These are phyloP conservation scores for Microtus pennsylvanicus DNA, from an alignment of 2,113 vertebrate genomes.

Conservation along the genomic window DNA sequence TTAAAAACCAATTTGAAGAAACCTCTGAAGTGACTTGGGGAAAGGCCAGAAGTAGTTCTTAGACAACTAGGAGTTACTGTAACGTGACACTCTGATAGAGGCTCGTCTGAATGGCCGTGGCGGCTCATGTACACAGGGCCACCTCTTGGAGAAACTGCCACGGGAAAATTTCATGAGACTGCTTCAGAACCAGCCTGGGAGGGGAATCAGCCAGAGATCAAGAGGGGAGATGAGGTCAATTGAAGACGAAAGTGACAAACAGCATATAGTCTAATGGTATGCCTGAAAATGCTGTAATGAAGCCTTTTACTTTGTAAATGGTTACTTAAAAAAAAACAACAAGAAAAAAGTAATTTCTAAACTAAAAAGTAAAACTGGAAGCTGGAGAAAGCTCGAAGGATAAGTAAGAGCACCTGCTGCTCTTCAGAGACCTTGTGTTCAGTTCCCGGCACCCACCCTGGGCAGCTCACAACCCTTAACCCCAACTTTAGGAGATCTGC, in stretches of 20 bases:
- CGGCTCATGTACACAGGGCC: background rate
- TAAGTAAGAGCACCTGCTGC: background rate
- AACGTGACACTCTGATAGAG: background rate
- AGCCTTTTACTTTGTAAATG: background rate
- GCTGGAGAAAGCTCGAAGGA: background rate
- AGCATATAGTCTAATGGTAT: background rate
- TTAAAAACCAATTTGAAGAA: constrained; percentile 44
- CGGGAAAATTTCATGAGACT: background rate
- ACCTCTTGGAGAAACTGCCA: background rate
- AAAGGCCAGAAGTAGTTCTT: constrained; percentile 46
- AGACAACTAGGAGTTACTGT: constrained; percentile 35
- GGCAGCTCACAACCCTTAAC: background rate
- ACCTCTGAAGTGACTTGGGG: constrained; percentile 21
- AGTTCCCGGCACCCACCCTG: background rate
- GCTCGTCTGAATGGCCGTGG: background rate
- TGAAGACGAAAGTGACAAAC: background rate
- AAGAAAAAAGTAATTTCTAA: background rate
- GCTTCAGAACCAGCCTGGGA: background rate
- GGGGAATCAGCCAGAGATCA: background rate
- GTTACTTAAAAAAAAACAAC: background rate
- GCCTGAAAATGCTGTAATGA: background rate
- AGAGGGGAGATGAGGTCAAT: too few species aligned
- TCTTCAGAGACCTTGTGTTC: background rate
- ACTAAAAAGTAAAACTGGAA: background rate
- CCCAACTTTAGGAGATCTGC: background rate